Percentiles rank a stretch among this genome's conserved stretches.
These are phyloP conservation scores for Dendroctonus ponderosae DNA, from an alignment of 1,140 invertebrate species.

Conservation along the genomic window DNA sequence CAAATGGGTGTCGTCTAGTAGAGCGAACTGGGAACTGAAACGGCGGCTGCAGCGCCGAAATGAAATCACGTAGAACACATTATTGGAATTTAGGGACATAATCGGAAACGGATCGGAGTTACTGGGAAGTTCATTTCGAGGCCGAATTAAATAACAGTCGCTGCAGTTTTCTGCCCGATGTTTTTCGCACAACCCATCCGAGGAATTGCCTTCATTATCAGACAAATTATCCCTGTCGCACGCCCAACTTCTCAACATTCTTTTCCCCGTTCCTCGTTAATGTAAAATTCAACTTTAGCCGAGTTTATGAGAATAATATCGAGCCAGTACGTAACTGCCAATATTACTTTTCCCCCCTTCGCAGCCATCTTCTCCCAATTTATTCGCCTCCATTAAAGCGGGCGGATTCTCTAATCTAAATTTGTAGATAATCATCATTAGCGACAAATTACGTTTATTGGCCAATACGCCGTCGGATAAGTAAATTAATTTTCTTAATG, in stretches of 20 bases:
- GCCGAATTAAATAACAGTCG: not conserved
- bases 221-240: not conserved
- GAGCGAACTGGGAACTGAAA: constrained; percentile 2
- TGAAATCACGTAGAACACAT: constrained; percentile 31
- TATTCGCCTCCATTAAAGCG: constrained; percentile 12
- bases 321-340: constrained; percentile 10
- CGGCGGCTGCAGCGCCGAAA: constrained; percentile 7
- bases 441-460: constrained; percentile 12
- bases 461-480: constrained; percentile 5
- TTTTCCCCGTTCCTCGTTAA: constrained; percentile 5
- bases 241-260: not conserved
- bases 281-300: constrained; percentile 5
- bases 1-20: constrained; percentile 12
- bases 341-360: constrained; percentile 15
- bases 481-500: no score
- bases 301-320: constrained; percentile 4
- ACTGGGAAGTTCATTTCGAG: constrained; percentile 11
- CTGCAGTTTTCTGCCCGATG: not conserved
- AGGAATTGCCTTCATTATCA: not conserved
- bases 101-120: constrained; percentile 4
- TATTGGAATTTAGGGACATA: constrained; percentile 19
- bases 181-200: not conserved
- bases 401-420: constrained; percentile 3
- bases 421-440: constrained; percentile 17
- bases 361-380: constrained; percentile 6